Conservation (phyloP, 2,888 invertebrate genomes). For the Andrena minutula region DNA sequence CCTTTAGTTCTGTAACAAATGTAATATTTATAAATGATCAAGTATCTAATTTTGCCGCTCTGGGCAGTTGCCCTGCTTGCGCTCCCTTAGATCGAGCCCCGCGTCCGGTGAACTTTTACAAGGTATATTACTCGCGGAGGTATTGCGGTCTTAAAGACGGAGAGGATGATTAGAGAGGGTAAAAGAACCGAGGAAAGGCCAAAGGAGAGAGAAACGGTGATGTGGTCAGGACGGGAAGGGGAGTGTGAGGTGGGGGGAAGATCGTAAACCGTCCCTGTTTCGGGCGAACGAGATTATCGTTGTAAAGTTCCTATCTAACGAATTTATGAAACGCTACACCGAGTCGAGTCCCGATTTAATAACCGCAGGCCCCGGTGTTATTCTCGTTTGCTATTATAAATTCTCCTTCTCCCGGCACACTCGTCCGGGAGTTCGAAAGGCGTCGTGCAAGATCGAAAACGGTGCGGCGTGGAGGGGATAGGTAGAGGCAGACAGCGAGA, state of each 20-base stretch:
- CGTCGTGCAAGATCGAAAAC: background rate
- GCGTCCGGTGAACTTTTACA: background rate
- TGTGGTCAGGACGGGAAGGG: slow-evolving; percentile 12
- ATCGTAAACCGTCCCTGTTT: slow-evolving; percentile 56
- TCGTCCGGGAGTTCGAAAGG: slow-evolving; percentile 13
- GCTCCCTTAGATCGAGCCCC: too few relatives aligned
- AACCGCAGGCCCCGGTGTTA: slow-evolving; percentile 48
- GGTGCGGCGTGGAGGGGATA: background rate
- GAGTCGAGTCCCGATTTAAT: slow-evolving; percentile 67
- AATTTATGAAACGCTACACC: slow-evolving; percentile 70
- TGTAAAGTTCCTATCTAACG: slow-evolving; percentile 68
- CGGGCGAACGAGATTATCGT: slow-evolving; percentile 64
- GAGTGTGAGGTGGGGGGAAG: background rate
- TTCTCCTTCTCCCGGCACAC: slow-evolving; percentile 9
- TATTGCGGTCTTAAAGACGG: background rate
- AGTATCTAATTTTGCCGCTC: too few relatives aligned
- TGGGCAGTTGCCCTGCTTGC: too few relatives aligned
- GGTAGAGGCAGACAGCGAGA: too few relatives aligned
- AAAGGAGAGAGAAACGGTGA: background rate
- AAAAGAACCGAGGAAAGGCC: background rate
- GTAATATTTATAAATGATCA: too few relatives aligned
- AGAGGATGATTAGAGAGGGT: background rate
- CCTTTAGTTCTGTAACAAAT: too few relatives aligned
- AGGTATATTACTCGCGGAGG: background rate
- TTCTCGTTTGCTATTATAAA: slow-evolving; percentile 28